These are phyloP conservation scores for Melanotaenia duboulayi DNA, from an alignment of 2,113 vertebrate species.

Conservation along the genomic window DNA sequence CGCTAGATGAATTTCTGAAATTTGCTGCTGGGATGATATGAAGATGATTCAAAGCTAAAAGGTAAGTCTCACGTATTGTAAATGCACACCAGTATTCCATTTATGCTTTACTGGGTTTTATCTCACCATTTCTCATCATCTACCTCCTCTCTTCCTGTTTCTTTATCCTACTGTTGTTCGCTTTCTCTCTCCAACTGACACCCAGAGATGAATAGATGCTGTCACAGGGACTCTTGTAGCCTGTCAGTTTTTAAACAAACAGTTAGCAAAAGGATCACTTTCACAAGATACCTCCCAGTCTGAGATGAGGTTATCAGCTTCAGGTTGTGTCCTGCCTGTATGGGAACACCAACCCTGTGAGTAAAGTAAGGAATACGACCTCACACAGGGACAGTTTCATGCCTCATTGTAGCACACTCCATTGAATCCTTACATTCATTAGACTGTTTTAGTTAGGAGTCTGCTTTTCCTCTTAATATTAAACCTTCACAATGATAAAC, in stretches of 20 bases:
- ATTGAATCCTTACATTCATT: constrained; percentile 12
- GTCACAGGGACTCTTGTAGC: constrained; percentile 80
- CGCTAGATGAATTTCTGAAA: constrained; percentile 74
- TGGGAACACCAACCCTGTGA: constrained; percentile 19
- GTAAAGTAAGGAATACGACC: constrained; percentile 29
- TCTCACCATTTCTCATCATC: constrained; percentile 43
- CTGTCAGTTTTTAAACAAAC: constrained; percentile 83
- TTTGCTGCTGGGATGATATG: constrained; percentile 54
- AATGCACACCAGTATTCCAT: constrained; percentile 34
- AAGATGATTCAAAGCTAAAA: constrained; percentile 65
- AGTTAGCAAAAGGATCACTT: constrained; percentile 73
- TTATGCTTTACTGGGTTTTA: constrained; percentile 25
- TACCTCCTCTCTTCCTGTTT: constrained; percentile 34
- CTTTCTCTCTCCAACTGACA: constrained; percentile 65
- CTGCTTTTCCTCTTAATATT: too few relatives aligned
- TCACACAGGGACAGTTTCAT: constrained; percentile 5
- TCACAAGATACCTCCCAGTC: constrained; percentile 64
- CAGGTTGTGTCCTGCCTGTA: constrained; percentile 34
- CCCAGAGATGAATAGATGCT: constrained; percentile 78
- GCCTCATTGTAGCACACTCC: background rate
- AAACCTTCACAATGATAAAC: background rate
- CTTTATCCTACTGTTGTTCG: constrained; percentile 45
- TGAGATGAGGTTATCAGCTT: constrained; percentile 53
- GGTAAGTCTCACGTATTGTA: constrained; percentile 53
- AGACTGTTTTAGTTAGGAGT: constrained; percentile 3